Conservation (phyloP, 2,113 vertebrate species). For the Protobothrops flavoviridis region DNA sequence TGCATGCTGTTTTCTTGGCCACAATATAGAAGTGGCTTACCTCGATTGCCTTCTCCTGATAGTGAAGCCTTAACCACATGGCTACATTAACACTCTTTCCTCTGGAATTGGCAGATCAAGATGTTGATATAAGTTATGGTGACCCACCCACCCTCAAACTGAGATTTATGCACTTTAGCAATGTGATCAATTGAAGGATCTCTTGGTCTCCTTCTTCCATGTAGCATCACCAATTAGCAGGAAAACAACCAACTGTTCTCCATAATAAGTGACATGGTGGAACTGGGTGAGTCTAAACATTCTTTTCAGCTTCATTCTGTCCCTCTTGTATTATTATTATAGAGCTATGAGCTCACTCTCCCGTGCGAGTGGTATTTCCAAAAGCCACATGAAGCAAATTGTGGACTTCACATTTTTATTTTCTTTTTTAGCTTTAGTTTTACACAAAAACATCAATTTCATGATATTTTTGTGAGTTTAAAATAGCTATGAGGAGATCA, state of each 20-base stretch:
- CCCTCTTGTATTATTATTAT: neutral
- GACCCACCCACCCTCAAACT: neutral
- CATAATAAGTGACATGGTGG: neutral
- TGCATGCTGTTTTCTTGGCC: neutral
- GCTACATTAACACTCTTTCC: neutral
- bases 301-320: neutral
- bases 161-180: neutral
- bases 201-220: neutral
- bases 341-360: neutral
- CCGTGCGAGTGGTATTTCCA: neutral
- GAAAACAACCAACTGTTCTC: neutral
- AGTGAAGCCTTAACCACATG: neutral
- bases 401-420: too few species aligned
- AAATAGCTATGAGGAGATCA: neutral
- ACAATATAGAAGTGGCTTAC: neutral
- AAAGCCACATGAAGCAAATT: too few species aligned
- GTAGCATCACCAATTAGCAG: neutral
- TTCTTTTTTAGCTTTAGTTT: too few species aligned
- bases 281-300: neutral
- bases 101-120: neutral
- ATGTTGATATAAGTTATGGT: neutral
- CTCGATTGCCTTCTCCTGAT: neutral
- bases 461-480: neutral
- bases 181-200: neutral
- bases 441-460: too few species aligned